Percentiles rank a stretch among this genome's conserved stretches.
These are phyloP conservation scores for Periparus ater DNA, from an alignment of 2,797 vertebrate species.

Conservation along the genomic window DNA sequence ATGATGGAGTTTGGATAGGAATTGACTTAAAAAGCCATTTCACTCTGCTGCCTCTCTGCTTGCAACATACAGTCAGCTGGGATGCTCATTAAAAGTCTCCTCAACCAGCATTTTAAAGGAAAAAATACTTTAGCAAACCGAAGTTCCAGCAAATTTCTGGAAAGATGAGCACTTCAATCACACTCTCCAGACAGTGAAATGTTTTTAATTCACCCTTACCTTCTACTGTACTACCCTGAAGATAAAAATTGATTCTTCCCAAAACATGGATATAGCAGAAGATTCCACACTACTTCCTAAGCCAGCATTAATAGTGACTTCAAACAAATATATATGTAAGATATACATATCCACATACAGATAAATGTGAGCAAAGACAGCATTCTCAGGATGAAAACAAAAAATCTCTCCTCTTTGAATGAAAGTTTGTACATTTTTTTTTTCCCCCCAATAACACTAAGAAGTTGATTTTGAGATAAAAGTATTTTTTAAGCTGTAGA, in stretches of 20 bases:
- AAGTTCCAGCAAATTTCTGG: neutral
- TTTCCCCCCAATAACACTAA: neutral
- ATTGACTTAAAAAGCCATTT: neutral
- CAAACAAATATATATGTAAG: neutral
- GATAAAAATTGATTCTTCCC: neutral
- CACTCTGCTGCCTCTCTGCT: neutral
- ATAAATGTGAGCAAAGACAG: neutral
- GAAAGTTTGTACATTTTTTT: neutral
- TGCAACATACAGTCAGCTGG: neutral
- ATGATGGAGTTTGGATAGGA: neutral
- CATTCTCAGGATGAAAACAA: neutral
- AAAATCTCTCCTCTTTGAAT: neutral
- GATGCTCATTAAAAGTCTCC: neutral
- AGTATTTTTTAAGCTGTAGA: neutral
- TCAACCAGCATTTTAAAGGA: neutral
- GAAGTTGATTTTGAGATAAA: neutral
- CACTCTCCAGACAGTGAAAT: neutral
- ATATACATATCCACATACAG: neutral
- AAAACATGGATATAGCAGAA: neutral
- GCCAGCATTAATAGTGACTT: neutral
- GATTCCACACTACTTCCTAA: neutral
- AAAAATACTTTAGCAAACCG: neutral
- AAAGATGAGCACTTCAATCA: neutral
- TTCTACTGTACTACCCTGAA: neutral
- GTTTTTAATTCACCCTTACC: neutral